Base-by-base conservation (phyloP, 2,113 vertebrate genomes). In the Dicerorhinus sumatrensis region DNA sequence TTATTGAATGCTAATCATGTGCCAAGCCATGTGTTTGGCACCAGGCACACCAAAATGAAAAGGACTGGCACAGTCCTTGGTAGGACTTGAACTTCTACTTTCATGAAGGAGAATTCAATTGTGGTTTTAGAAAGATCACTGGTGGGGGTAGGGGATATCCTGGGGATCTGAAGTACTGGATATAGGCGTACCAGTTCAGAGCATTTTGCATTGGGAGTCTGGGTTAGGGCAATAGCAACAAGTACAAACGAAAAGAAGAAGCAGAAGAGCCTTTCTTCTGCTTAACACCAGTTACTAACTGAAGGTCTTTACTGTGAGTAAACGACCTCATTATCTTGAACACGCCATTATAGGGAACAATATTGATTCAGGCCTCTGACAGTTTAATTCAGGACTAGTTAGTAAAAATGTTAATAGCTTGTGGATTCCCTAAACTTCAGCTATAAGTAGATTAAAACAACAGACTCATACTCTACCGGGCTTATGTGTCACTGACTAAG, bases 381-480 rank as follows among this genome's bases (percentile, higher is more conserved):
- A 79, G 25, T 69, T 94, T 82, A 92, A 56, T 90, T 87, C 27
- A 72, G 92, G 73, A 54, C 46, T 82, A 60, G 7, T 90, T 73
- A 92, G 73, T 48, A 79, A 96, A 85, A 86, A 31, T 31, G 16
- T 77, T 62, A 79, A 48, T 51, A 51, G 16, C 21, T 33, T 75
- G 10, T 39, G 17, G 31, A 56, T 76, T 86, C 5, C n/a, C 51
- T 91, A 63, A 83, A 67, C n/a, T 70, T 25, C 29, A 91, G 5
- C 63, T 91, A 3, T 56, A 87, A 54, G 29, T 54, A 91, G 11
- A 42, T 69, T 80, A 56, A 84, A 94, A 56, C n/a, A 39, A 54
- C 16, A 75, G 48, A 21, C 8, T 86, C 36, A 5, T 31, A 54
- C 42, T 70, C 31, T 89, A 2, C 1, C 76, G 23, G 2, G 20